These are phyloP conservation scores for Callipepla squamata DNA, from an alignment of 2,113 vertebrate species.

Conservation along the genomic window DNA sequence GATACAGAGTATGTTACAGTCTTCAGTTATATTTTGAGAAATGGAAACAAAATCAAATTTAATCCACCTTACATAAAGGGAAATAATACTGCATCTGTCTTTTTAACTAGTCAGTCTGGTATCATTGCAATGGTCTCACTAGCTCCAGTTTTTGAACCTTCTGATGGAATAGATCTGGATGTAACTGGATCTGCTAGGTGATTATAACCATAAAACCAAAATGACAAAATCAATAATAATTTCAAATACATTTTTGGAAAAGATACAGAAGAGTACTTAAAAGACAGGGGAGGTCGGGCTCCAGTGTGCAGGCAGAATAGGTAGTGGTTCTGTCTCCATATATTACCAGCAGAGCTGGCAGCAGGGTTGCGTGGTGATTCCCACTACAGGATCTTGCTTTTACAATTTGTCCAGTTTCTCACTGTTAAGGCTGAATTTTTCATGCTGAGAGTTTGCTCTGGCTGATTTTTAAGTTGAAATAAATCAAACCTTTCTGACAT, in stretches of 20 bases:
- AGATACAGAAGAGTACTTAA: constrained; percentile 33
- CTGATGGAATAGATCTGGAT: neutral
- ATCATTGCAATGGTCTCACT: neutral
- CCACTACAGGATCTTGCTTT: neutral
- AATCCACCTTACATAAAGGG: neutral
- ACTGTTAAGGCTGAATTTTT: neutral
- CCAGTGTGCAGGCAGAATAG: neutral
- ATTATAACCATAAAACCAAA: constrained; percentile 29
- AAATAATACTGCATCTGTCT: neutral
- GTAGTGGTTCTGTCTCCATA: neutral
- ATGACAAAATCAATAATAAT: constrained; percentile 69
- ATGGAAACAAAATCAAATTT: constrained; percentile 34
- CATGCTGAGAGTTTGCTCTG: constrained; percentile 35
- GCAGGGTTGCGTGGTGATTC: constrained; percentile 12
- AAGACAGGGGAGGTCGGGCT: neutral
- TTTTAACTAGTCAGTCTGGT: constrained; percentile 4
- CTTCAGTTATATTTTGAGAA: constrained; percentile 7
- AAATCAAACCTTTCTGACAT: constrained; percentile 28
- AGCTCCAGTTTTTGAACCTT: constrained; percentile 4
- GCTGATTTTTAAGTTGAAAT: constrained; percentile 45
- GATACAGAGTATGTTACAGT: neutral
- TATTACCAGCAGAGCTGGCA: constrained; percentile 44
- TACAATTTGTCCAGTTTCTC: constrained; percentile 6
- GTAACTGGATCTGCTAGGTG: neutral
- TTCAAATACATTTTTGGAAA: constrained; percentile 39